These are phyloP conservation scores for Tychaedon coryphoeus DNA, from an alignment of 2,113 vertebrate genomes.

Conservation along the genomic window DNA sequence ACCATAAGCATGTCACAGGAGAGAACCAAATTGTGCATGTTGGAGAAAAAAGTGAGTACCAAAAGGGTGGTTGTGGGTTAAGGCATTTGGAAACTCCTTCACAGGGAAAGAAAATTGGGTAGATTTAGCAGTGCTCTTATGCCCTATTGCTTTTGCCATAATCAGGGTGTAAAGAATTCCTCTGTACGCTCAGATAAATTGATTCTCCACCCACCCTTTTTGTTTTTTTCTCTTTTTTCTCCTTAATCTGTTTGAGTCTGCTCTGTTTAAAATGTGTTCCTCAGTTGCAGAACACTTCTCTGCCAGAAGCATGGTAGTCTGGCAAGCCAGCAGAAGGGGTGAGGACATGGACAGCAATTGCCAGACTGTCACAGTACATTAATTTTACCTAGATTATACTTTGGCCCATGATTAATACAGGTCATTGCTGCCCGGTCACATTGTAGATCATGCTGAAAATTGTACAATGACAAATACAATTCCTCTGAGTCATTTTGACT, in stretches of 20 bases:
- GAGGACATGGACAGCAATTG: neutral
- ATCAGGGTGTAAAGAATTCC: neutral
- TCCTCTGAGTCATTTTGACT: slow-evolving; percentile 36
- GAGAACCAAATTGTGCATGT: neutral
- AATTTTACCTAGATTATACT: slow-evolving; percentile 29
- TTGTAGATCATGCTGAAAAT: slow-evolving; percentile 32
- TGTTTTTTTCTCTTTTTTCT: neutral
- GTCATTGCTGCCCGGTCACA: neutral
- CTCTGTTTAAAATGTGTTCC: neutral
- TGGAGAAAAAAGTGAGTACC: neutral
- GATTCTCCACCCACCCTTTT: accelerated
- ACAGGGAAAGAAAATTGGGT: neutral
- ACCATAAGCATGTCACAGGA: neutral
- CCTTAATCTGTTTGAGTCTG: neutral
- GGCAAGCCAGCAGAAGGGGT: neutral
- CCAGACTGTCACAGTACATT: neutral
- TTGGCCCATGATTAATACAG: slow-evolving; percentile 3
- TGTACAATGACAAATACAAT: slow-evolving; percentile 11
- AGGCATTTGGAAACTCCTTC: neutral
- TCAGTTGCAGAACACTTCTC: neutral
- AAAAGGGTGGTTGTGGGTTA: neutral
- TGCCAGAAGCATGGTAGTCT: neutral
- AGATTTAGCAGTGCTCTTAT: neutral
- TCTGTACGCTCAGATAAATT: neutral
- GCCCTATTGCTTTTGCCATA: neutral